These are phyloP conservation scores for Ypsolopha scabrella DNA, from an alignment of 2,888 invertebrate species.

Conservation along the genomic window DNA sequence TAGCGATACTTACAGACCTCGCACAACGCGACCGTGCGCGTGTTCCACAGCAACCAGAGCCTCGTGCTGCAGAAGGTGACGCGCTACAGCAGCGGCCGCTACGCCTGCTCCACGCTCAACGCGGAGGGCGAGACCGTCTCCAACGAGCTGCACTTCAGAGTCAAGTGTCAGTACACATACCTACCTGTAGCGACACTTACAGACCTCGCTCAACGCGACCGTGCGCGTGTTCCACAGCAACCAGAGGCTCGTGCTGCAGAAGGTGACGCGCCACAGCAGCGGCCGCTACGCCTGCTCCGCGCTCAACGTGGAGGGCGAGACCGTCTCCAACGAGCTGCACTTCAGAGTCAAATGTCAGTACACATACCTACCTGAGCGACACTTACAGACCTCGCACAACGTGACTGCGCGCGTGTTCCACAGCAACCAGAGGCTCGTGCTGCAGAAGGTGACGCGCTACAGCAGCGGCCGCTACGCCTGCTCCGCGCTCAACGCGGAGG, in stretches of 20 bases:
- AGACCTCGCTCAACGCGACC: no score
- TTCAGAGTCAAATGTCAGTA: constrained; percentile 91
- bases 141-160: constrained; percentile 85
- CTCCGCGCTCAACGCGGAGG: constrained; percentile 88
- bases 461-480: constrained; percentile 91
- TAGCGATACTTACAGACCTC: neutral
- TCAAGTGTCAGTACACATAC: constrained; percentile 82
- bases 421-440: constrained; percentile 91
- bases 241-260: constrained; percentile 91
- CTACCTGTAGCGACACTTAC: constrained; percentile 83
- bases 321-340: constrained; percentile 86
- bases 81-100: constrained; percentile 85
- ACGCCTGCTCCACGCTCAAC: constrained; percentile 90
- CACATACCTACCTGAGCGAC: constrained; percentile 62
- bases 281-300: constrained; percentile 91
- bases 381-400: no score
- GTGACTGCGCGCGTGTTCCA: no score
- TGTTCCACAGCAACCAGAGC: constrained; percentile 88
- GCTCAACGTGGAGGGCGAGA: constrained; percentile 89
- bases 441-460: constrained; percentile 88
- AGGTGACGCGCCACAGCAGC: constrained; percentile 86
- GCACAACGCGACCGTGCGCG: no score
- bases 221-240: no score
- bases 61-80: constrained; percentile 91
- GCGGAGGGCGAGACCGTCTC: constrained; percentile 89